Evolutionary conservation across 2,113 vertebrate genomes (phyloP).

Genomic region (Nycticryphes semicollaris): DNA sequence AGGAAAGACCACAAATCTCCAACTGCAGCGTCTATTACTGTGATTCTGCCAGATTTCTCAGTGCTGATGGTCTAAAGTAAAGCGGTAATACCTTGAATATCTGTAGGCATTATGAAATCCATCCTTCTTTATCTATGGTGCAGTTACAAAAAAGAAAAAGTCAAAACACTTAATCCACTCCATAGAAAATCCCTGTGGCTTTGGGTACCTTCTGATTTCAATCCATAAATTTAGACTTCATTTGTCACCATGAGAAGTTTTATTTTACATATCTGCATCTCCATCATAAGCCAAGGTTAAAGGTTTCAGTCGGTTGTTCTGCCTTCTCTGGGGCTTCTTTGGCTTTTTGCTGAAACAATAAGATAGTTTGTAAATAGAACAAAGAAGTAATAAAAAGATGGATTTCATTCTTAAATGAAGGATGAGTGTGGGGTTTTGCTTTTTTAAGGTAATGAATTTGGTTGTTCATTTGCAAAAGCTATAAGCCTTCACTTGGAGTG

Average conservation of each 20-base stretch:
- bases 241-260: background rate
- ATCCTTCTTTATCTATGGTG: constrained; percentile 31
- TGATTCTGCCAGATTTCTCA: constrained; percentile 55
- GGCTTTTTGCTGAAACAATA: constrained; percentile 92
- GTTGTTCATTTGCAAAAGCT: background rate
- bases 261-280: constrained; percentile 92
- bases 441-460: background rate
- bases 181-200: constrained; percentile 52
- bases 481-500: background rate
- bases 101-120: constrained; percentile 34
- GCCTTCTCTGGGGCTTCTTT: constrained; percentile 97
- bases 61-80: constrained; percentile 31
- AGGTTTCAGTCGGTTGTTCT: constrained; percentile 97
- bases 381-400: background rate
- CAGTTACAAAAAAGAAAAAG: constrained; percentile 37
- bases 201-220: constrained; percentile 35
- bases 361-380: constrained; percentile 38
- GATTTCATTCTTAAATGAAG: constrained; percentile 9
- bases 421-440: background rate
- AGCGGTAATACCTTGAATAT: constrained; percentile 36
- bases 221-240: constrained; percentile 39
- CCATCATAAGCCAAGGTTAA: constrained; percentile 98
- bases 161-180: constrained; percentile 51
- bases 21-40: constrained; percentile 11
- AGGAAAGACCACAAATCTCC: constrained; percentile 54